Conservation (phyloP, 2,888 invertebrate species). For the Pteria penguin region DNA sequence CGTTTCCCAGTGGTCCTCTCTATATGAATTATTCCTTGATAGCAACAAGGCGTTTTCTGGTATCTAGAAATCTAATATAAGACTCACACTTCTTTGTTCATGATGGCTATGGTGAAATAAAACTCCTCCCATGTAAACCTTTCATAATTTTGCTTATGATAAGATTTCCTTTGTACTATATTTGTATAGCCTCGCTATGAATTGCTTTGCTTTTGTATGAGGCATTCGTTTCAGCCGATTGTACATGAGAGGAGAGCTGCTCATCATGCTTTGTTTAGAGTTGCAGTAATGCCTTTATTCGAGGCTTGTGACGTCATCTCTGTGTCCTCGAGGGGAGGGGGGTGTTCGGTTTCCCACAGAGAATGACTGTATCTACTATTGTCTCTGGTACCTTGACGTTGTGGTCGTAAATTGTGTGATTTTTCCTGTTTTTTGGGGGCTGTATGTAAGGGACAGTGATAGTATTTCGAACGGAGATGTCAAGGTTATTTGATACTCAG, state of each 20-base stretch:
- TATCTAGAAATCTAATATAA: conserved; percentile 2
- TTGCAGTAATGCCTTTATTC: conserved; percentile 2
- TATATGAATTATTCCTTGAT: not conserved
- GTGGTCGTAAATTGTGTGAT: not conserved
- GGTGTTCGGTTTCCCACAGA: not conserved
- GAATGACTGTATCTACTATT: conserved; percentile 1
- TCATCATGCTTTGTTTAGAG: conserved; percentile 2
- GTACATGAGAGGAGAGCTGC: not conserved
- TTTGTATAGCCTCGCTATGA: conserved; percentile 6
- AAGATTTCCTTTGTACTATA: conserved; percentile 1
- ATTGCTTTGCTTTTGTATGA: conserved; percentile 14
- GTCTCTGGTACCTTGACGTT: not conserved
- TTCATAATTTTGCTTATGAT: not conserved
- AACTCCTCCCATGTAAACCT: conserved; percentile 3
- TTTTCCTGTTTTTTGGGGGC: not conserved
- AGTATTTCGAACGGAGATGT: not conserved
- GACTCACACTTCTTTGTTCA: not conserved
- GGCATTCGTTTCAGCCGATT: conserved; percentile 6
- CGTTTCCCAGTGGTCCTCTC: conserved; percentile 9
- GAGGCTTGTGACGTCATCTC: conserved; percentile 1
- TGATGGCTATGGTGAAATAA: conserved; percentile 2
- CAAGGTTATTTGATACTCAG: not conserved
- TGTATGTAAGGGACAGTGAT: not conserved
- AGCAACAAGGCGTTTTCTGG: not conserved
- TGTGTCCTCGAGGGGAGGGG: conserved; percentile 2